Evolutionary conservation across 2,888 invertebrate genomes (phyloP).

Genomic region (Neria commutata): DNA sequence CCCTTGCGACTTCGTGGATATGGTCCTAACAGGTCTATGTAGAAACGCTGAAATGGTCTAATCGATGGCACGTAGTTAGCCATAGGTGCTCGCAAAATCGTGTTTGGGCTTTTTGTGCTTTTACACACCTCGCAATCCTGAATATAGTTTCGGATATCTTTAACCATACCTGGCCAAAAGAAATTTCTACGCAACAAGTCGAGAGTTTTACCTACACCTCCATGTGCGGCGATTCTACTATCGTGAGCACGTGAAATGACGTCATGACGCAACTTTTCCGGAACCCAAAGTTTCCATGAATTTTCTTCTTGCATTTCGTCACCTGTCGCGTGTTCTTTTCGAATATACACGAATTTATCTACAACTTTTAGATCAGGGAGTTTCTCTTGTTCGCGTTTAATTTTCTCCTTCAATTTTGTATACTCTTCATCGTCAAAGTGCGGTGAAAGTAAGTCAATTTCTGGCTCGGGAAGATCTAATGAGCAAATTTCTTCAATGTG

Average conservation of each 20-base stretch:
- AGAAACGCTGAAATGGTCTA: constrained; percentile 15
- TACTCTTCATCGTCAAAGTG: constrained; percentile 11
- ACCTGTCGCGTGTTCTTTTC: neutral
- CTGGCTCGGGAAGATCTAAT: neutral
- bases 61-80: neutral
- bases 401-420: neutral
- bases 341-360: neutral
- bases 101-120: neutral
- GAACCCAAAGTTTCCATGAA: constrained; percentile 10
- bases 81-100: constrained; percentile 2
- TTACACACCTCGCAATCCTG: constrained; percentile 4
- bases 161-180: constrained; percentile 12
- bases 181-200: constrained; percentile 5
- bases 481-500: neutral
- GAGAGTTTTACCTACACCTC: constrained; percentile 5
- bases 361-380: neutral
- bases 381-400: neutral
- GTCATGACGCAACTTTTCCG: neutral
- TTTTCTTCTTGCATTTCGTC: neutral
- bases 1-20: constrained; percentile 8
- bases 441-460: constrained; percentile 1
- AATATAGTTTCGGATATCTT: constrained; percentile 4
- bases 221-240: neutral
- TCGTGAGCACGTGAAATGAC: neutral
- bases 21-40: constrained; percentile 13